Conservation (phyloP, 1,140 invertebrate species). For the Hirudo medicinalis region DNA sequence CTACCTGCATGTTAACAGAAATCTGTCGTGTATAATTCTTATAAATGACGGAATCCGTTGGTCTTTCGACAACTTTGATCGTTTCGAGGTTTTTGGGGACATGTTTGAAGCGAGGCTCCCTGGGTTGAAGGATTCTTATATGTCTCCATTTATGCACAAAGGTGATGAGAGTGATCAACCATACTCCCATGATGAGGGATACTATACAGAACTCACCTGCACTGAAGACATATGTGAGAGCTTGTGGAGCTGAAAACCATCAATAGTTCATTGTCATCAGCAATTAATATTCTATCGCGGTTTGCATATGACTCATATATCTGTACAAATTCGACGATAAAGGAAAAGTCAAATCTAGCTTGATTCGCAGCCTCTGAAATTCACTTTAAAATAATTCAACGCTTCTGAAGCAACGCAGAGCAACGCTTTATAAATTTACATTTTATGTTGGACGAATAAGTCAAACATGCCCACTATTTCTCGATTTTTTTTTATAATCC, state of each 20-base stretch:
- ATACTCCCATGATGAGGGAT: slow-evolving; percentile 28
- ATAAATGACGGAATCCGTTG: slow-evolving; percentile 35
- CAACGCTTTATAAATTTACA: no score
- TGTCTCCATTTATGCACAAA: slow-evolving; percentile 33
- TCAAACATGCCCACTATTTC: no score
- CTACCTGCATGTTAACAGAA: slow-evolving; percentile 29
- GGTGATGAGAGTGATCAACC: slow-evolving; percentile 29
- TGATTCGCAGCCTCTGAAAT: no score
- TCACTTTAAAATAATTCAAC: no score
- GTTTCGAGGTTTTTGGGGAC: slow-evolving; percentile 33
- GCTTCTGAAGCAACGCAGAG: no score
- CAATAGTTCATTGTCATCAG: no score
- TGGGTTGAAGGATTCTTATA: slow-evolving; percentile 32
- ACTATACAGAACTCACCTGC: slow-evolving; percentile 30
- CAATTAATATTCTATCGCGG: no score
- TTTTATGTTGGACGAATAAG: no score
- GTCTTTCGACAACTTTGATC: slow-evolving; percentile 31
- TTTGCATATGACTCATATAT: no score
- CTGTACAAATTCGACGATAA: no score
- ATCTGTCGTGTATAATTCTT: slow-evolving; percentile 35
- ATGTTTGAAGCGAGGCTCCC: slow-evolving; percentile 32
- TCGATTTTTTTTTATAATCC: no score
- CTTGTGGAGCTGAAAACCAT: background rate
- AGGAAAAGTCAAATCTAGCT: no score
- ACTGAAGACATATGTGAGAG: slow-evolving; percentile 13